These are phyloP conservation scores for Elanus axillaris DNA, from an alignment of 2,113 vertebrate species.

Conservation along the genomic window DNA sequence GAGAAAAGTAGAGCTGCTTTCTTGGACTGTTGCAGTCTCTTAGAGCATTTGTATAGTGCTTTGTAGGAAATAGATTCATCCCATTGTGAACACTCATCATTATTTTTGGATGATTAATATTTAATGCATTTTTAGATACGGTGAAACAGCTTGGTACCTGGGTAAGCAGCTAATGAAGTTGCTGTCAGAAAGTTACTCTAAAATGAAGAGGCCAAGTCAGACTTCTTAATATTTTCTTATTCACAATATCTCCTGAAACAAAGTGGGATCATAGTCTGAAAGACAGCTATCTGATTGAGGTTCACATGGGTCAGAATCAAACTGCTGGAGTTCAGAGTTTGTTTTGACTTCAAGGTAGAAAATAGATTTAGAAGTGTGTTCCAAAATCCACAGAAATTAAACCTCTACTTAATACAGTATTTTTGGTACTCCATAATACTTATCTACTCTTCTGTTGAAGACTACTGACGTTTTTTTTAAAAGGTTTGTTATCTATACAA, in stretches of 20 bases:
- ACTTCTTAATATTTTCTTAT: background rate
- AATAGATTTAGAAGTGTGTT: background rate
- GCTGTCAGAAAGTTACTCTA: background rate
- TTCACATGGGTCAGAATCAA: background rate
- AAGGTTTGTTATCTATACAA: background rate
- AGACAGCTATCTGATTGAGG: rapidly evolving
- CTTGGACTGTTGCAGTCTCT: background rate
- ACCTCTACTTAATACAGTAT: background rate
- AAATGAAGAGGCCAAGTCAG: background rate
- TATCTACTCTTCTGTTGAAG: background rate
- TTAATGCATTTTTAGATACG: background rate
- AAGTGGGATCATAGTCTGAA: background rate
- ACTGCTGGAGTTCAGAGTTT: background rate
- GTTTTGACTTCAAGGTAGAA: background rate
- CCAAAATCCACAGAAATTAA: background rate
- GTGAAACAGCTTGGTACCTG: background rate
- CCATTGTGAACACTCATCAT: background rate
- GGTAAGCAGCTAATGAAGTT: background rate
- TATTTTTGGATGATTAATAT: background rate
- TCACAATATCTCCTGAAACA: background rate
- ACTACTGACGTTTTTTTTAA: background rate
- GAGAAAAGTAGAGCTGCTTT: background rate
- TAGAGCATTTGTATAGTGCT: background rate
- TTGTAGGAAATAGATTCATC: background rate
- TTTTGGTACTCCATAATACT: background rate